Base-by-base conservation (phyloP, 2,113 vertebrate species). In the Brachirus orientalis region DNA sequence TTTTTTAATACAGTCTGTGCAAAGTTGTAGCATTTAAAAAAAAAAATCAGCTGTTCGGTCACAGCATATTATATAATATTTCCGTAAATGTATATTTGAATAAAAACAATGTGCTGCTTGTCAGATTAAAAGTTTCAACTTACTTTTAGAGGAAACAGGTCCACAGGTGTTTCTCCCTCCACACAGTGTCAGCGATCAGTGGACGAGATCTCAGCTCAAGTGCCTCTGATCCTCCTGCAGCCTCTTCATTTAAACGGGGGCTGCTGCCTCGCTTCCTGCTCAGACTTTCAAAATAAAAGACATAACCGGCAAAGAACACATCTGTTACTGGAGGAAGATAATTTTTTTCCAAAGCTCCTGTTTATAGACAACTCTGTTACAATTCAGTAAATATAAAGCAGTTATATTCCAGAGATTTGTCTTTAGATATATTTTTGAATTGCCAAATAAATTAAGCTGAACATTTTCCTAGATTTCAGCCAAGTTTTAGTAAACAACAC, bases 211-310 rank as follows among this genome's bases (percentile, higher is more conserved):
- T 5, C 53, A 43, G 36, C 54, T 33, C 59, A 0, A 53, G 70
- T 82, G 74, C 14, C 37, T 20, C 40, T 22, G 62, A 57, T 65
- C 20, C 28, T 10, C 13, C 63, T 7, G 11, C 9, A 3, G 11
- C 3, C 9, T 4, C 19, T 0, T 0, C 12, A 10, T 72, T 75
- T 59, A 60, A 57, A 22, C 14, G 4, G 10, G 1, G 5, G 20
- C 5, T 3, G 1, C 17, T 7, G 0, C 6, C 0, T 0, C 1
- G 43, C 50, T 45, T 81, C 79, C 65, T 10, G 44, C 0, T 1
- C 0, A 0, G 3, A 8, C 43, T 46, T 88, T 74, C 88, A 86
- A 70, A 88, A 76, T 78, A 86, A 85, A 77, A 60, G 1, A n/a
- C 14, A 14, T 0, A 22, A 12, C 19, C 7, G 7, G 44, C 40